Percentiles rank a stretch among this genome's conserved stretches.
Evolutionary conservation across 2,888 invertebrate genomes (phyloP).

Genomic region (Mongoloraphidia duomilia): DNA sequence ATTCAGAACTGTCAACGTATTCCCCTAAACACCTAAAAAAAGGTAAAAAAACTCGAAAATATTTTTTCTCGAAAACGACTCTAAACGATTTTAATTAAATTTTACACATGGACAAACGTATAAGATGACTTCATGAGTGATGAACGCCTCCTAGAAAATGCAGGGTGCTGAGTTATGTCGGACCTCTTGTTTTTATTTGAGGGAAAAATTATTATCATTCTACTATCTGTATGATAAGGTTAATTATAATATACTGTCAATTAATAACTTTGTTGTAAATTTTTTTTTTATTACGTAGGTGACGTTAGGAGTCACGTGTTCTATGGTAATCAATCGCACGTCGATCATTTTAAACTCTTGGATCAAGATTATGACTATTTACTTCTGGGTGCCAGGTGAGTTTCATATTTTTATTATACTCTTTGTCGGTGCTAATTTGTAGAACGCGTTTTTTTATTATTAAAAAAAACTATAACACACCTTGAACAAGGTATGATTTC

Average conservation of each 20-base stretch:
- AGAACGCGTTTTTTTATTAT: not conserved
- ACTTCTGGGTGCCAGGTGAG: conserved; percentile 80
- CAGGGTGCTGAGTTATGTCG: no score
- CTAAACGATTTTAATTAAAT: no score
- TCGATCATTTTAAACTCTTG: conserved; percentile 80
- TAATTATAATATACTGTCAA: conserved; percentile 8
- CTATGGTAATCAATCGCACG: conserved; percentile 62
- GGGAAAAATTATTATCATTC: no score
- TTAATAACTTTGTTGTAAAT: conserved; percentile 20
- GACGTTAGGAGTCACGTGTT: conserved; percentile 61
- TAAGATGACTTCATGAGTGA: no score
- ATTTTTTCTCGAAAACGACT: no score
- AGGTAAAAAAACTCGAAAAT: no score
- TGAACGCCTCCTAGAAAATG: no score
- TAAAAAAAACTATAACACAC: conserved; percentile 6
- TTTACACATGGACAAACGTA: no score
- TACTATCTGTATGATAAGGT: no score
- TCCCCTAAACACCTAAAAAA: no score
- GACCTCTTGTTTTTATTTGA: no score
- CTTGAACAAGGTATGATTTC: not conserved
- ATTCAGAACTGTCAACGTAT: no score
- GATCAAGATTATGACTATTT: conserved; percentile 74
- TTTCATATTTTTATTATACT: conserved; percentile 5
- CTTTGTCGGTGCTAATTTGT: not conserved
- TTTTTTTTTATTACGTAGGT: conserved; percentile 28